Evolutionary conservation across 2,113 vertebrate genomes (phyloP).

Genomic region (Balaeniceps rex): DNA sequence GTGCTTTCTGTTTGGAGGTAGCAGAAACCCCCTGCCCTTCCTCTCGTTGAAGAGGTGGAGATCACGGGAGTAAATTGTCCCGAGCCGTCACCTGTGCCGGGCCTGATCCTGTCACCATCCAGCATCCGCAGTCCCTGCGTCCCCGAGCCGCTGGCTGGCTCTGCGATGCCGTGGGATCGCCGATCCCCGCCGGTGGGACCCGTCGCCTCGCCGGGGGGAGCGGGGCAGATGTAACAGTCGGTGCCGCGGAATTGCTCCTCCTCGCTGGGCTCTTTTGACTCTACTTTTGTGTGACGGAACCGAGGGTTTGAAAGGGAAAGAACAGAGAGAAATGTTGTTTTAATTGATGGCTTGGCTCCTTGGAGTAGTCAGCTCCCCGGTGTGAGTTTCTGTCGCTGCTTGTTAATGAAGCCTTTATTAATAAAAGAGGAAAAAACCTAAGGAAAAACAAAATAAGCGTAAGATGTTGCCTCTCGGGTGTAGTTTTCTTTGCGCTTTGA

Average conservation of each 20-base stretch:
- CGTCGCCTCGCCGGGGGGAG: rapidly evolving
- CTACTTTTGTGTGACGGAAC: background rate
- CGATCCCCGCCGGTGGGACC: background rate
- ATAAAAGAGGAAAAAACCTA: background rate
- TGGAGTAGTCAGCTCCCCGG: background rate
- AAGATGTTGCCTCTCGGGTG: background rate
- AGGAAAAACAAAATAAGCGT: background rate
- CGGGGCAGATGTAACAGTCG: background rate
- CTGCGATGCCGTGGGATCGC: background rate
- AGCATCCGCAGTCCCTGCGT: rapidly evolving
- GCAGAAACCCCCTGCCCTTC: background rate
- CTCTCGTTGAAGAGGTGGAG: background rate
- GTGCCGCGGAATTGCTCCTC: background rate
- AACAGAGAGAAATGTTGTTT: background rate
- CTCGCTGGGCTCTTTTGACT: background rate
- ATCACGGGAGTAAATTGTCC: too few species aligned
- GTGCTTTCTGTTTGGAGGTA: background rate
- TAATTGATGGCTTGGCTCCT: slow-evolving; percentile 19
- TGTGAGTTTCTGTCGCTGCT: background rate
- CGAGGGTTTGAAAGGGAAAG: slow-evolving; percentile 3
- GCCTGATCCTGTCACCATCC: background rate
- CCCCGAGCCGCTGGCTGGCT: background rate
- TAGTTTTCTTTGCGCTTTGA: background rate
- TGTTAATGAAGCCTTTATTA: slow-evolving; percentile 28
- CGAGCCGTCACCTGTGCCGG: too few species aligned